A percentile compares a stretch with the other conserved stretches of the same genome.
phyloP scores from a whole-genome alignment of 1,140 invertebrate genomes.

The Diorhabda carinulata region DNA sequence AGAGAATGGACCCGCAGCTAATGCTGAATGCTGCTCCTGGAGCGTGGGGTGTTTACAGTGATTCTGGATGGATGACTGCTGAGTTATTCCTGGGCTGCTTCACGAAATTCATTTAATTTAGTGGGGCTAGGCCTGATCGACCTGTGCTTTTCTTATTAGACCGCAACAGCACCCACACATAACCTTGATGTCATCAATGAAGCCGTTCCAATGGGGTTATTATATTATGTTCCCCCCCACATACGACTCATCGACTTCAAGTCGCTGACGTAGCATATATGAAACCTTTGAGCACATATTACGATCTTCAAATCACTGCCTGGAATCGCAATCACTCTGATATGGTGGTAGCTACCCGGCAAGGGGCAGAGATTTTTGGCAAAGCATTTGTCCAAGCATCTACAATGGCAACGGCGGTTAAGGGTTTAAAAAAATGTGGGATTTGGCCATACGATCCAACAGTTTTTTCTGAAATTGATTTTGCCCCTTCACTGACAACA shows the following conservation, averaged over 20 bases:
- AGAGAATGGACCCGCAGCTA: too few relatives aligned
- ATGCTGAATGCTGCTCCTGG: too few relatives aligned
- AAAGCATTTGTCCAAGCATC: conserved; percentile 4
- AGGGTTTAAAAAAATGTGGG: background rate
- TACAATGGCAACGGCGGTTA: conserved; percentile 11
- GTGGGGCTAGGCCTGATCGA: background rate
- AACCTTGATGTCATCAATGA: conserved; percentile 19
- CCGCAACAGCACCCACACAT: conserved; percentile 27
- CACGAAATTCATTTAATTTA: too few relatives aligned
- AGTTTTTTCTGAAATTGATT: conserved; percentile 1
- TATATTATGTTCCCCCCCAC: too few relatives aligned
- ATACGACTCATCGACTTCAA: conserved; percentile 37
- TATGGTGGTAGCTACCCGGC: conserved; percentile 1
- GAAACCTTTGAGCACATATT: too few relatives aligned
- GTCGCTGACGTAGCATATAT: too few relatives aligned
- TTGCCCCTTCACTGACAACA: background rate
- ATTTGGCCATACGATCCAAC: conserved; percentile 3
- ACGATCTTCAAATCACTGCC: too few relatives aligned
- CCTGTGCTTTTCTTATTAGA: conserved; percentile 23
- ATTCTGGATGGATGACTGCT: too few relatives aligned
- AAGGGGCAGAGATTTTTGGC: conserved; percentile 1
- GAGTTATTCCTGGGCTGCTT: too few relatives aligned
- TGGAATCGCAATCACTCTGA: conserved; percentile 29
- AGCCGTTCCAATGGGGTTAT: conserved; percentile 28
- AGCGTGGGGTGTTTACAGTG: too few relatives aligned